Conservation (phyloP, 2,113 vertebrate genomes). For the Rissa tridactyla region DNA sequence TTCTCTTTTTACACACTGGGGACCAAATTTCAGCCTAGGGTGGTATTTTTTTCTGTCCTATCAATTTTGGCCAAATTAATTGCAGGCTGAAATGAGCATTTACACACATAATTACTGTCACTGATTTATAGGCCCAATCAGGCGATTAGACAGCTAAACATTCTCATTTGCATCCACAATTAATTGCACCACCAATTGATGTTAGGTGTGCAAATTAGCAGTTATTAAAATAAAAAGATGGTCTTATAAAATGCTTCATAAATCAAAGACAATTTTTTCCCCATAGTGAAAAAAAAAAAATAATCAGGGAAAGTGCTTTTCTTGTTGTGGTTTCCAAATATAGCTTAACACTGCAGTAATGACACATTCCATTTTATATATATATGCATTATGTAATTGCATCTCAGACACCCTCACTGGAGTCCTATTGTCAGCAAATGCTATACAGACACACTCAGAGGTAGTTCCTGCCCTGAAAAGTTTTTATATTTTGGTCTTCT, state of each 20-base stretch:
- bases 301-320: background rate
- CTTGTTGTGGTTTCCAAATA: constrained; percentile 37
- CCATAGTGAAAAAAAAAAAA: background rate
- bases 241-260: constrained; percentile 19
- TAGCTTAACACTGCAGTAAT: constrained; percentile 43
- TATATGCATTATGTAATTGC: constrained; percentile 28
- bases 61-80: constrained; percentile 49
- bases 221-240: constrained; percentile 42
- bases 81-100: constrained; percentile 31
- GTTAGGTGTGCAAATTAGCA: constrained; percentile 50
- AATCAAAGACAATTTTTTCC: constrained; percentile 1
- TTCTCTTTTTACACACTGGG: background rate
- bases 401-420: background rate
- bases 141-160: constrained; percentile 40
- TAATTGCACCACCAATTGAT: constrained; percentile 31
- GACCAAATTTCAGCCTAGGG: constrained; percentile 14
- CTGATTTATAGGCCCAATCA: constrained; percentile 44
- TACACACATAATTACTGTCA: constrained; percentile 46
- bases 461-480: background rate
- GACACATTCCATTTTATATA: constrained; percentile 28
- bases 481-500: background rate
- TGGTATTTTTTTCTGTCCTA: background rate
- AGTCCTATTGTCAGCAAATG: background rate
- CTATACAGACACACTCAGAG: background rate
- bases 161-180: constrained; percentile 42